Evolutionary conservation across 2,888 invertebrate genomes (phyloP).

Genomic region (Heliconius hortense): DNA sequence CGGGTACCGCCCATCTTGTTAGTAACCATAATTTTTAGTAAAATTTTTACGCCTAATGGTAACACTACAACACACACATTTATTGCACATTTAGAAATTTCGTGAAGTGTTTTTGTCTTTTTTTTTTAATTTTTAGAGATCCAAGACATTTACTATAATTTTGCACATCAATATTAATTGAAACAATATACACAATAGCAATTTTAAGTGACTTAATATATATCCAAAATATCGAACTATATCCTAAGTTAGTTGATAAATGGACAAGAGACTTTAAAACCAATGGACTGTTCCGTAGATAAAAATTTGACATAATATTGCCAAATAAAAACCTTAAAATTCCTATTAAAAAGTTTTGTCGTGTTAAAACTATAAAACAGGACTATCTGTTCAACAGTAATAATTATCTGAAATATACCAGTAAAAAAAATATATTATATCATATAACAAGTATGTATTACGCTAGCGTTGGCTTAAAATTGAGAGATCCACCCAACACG

Average conservation of each 20-base stretch:
- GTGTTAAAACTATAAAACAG: slow-evolving; percentile 77
- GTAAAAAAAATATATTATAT: slow-evolving; percentile 79
- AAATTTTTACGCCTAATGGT: slow-evolving; percentile 78
- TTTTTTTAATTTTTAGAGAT: slow-evolving; percentile 79
- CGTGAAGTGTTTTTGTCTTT: slow-evolving; percentile 81
- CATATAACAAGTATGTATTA: slow-evolving; percentile 67
- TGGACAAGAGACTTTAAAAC: slow-evolving; percentile 74
- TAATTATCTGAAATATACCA: slow-evolving; percentile 79
- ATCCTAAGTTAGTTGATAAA: slow-evolving; percentile 77
- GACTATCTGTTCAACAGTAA: slow-evolving; percentile 75
- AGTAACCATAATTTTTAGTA: slow-evolving; percentile 61
- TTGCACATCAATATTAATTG: slow-evolving; percentile 80
- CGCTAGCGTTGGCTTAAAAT: slow-evolving; percentile 58
- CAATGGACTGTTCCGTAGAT: slow-evolving; percentile 70
- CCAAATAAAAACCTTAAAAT: slow-evolving; percentile 63
- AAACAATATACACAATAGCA: slow-evolving; percentile 81
- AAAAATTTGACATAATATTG: slow-evolving; percentile 47
- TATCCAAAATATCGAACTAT: slow-evolving; percentile 81
- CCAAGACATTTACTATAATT: slow-evolving; percentile 82
- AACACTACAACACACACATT: slow-evolving; percentile 83
- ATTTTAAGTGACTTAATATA: slow-evolving; percentile 76
- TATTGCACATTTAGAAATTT: slow-evolving; percentile 83
- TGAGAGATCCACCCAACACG: slow-evolving; percentile 42
- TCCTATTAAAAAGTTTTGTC: slow-evolving; percentile 60
- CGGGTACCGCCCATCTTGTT: slow-evolving; percentile 38